Evolutionary conservation across 1,140 invertebrate genomes (phyloP).

Genomic region (Temnothorax curvispinosus): DNA sequence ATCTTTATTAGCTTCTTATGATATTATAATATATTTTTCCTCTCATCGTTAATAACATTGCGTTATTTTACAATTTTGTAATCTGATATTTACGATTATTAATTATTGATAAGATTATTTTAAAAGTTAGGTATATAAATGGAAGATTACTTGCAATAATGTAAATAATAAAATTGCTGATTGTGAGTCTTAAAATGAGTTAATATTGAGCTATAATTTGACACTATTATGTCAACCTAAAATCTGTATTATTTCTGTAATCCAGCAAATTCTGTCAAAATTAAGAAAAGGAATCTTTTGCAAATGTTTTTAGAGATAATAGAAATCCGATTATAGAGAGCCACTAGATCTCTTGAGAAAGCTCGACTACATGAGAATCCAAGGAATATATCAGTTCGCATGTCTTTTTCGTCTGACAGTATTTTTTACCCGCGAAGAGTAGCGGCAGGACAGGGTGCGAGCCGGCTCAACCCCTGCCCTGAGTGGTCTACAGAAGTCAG

Average conservation of each 20-base stretch:
- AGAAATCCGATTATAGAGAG: background rate
- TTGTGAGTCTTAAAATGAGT: background rate
- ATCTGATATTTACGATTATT: too few relatives aligned
- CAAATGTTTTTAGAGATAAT: background rate
- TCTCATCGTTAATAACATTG: background rate
- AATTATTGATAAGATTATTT: background rate
- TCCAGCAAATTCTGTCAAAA: background rate
- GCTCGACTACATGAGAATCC: background rate
- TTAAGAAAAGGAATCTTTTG: background rate
- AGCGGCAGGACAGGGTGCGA: slow-evolving; percentile 64
- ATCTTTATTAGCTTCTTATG: background rate
- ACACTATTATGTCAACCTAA: background rate
- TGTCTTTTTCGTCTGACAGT: slow-evolving; percentile 3
- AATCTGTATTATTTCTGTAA: background rate
- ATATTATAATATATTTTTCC: background rate
- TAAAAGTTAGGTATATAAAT: background rate
- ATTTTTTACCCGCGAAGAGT: slow-evolving; percentile 2
- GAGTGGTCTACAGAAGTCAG: slow-evolving; percentile 83
- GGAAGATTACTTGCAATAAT: background rate
- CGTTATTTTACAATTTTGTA: background rate
- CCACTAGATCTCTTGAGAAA: background rate
- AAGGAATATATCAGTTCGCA: background rate
- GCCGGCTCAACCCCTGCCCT: slow-evolving; percentile 56
- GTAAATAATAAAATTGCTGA: background rate
- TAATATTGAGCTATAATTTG: background rate